Conservation (phyloP, 2,888 invertebrate species). For the Drosophila buzzatii region DNA sequence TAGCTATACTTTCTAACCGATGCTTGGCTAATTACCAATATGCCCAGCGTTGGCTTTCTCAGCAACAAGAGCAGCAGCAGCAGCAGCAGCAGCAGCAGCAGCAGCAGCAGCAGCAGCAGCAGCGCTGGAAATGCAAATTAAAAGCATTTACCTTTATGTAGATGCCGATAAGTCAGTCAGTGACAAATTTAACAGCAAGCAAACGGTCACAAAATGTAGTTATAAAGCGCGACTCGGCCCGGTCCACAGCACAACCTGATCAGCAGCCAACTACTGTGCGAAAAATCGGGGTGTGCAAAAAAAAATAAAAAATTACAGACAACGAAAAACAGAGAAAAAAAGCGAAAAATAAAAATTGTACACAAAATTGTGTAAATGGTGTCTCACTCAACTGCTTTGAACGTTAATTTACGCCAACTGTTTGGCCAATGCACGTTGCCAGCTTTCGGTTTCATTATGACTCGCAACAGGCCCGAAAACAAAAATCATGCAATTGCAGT, state of each 20-base stretch:
- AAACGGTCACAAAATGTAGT: slow-evolving; percentile 28
- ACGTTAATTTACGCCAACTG: slow-evolving; percentile 78
- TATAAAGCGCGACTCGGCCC: slow-evolving; percentile 31
- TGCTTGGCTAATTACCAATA: slow-evolving; percentile 20
- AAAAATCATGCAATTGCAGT: slow-evolving; percentile 64
- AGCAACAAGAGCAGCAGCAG: slow-evolving; percentile 1
- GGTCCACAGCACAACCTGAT: slow-evolving; percentile 17
- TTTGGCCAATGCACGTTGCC: slow-evolving; percentile 52
- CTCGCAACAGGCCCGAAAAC: slow-evolving; percentile 48
- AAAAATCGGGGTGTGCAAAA: slow-evolving; percentile 47
- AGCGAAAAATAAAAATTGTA: slow-evolving; percentile 15
- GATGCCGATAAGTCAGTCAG: slow-evolving; percentile 39
- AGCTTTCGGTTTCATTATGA: slow-evolving; percentile 79
- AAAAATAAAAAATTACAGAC: slow-evolving; percentile 22
- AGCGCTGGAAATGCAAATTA: slow-evolving; percentile 40
- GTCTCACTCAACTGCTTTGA: slow-evolving; percentile 47
- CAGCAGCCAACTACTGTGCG: slow-evolving; percentile 46
- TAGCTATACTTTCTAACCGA: slow-evolving; percentile 8
- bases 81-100: not conserved
- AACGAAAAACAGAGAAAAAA: slow-evolving; percentile 16
- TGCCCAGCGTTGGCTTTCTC: slow-evolving; percentile 25
- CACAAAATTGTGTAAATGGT: slow-evolving; percentile 36
- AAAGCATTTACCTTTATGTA: slow-evolving; percentile 45
- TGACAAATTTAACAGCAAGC: slow-evolving; percentile 58
- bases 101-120: no score